Percentiles rank a stretch among this genome's conserved stretches.
Conservation (phyloP, 2,888 invertebrate species). For the Drosophila limbata region DNA sequence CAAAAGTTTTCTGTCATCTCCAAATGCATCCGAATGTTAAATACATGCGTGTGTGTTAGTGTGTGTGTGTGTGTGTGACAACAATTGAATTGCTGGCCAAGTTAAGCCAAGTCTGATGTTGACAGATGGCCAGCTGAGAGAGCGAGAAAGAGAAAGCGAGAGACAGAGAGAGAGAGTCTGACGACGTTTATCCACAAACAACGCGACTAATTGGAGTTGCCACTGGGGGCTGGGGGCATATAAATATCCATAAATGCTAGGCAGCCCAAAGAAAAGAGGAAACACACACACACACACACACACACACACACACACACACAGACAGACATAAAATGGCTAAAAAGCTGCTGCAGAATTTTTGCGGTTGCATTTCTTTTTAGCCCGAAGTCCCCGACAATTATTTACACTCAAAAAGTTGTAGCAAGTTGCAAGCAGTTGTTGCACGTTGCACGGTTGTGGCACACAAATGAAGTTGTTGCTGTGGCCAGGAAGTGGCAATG, state of each 20-base stretch:
- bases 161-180: conserved; percentile 6
- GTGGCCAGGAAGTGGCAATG: conserved; percentile 7
- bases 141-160: too few species aligned
- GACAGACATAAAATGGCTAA: conserved; percentile 29
- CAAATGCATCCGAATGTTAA: conserved; percentile 2
- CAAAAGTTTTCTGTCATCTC: conserved; percentile 11
- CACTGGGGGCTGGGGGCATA: conserved; percentile 28
- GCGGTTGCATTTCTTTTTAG: conserved; percentile 64
- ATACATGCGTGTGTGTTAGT: neutral
- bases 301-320: conserved; percentile 3
- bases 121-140: conserved; percentile 48
- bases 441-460: conserved; percentile 7
- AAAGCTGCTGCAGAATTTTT: conserved; percentile 61
- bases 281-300: conserved; percentile 29
- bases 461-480: conserved; percentile 29
- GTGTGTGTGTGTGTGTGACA: neutral
- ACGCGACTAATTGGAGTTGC: conserved; percentile 53
- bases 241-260: conserved; percentile 74
- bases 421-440: conserved; percentile 45
- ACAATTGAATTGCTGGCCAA: conserved; percentile 28
- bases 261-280: conserved; percentile 40
- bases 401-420: conserved; percentile 77
- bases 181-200: conserved; percentile 41
- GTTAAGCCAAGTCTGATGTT: conserved; percentile 38
- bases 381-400: conserved; percentile 68